phyloP scores from a whole-genome alignment of 2,888 invertebrate genomes.

The Eupithecia subfuscata region DNA sequence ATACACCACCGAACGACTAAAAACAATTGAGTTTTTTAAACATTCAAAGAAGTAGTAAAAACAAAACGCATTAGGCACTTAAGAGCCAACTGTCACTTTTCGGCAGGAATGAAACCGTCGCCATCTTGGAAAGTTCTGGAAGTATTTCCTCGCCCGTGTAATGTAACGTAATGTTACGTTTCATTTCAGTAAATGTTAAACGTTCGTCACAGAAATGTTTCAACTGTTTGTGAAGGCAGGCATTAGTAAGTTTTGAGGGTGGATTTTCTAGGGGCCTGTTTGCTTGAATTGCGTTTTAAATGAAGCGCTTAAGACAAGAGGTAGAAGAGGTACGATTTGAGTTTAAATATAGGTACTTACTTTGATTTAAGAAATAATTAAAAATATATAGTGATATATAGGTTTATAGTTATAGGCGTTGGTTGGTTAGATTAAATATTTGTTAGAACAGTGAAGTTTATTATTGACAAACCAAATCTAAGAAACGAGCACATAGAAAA shows the following conservation, averaged over 20 bases:
- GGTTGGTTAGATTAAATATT: background rate
- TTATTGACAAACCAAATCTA: background rate
- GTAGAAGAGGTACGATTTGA: background rate
- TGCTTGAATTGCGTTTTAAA: slow-evolving; percentile 24
- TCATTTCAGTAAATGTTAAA: slow-evolving; percentile 54
- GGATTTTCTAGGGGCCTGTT: slow-evolving; percentile 24
- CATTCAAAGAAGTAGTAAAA: slow-evolving; percentile 3
- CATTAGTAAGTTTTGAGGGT: slow-evolving; percentile 28
- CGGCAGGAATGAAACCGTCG: slow-evolving; percentile 64
- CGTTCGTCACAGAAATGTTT: slow-evolving; percentile 56
- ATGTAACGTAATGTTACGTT: slow-evolving; percentile 50
- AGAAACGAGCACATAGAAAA: background rate
- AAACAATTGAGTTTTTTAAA: background rate
- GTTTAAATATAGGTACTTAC: background rate
- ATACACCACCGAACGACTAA: background rate
- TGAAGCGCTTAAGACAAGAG: slow-evolving; percentile 6
- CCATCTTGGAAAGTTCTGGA: slow-evolving; percentile 66
- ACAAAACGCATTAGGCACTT: slow-evolving; percentile 28
- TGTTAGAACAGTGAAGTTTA: background rate
- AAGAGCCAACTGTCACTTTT: slow-evolving; percentile 39
- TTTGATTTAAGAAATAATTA: background rate
- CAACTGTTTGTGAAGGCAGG: slow-evolving; percentile 37
- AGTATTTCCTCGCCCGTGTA: slow-evolving; percentile 56
- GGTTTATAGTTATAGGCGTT: background rate
- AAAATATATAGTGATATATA: background rate